Base-by-base conservation (phyloP, 2,113 vertebrate species). In the Isichthys henryi region DNA sequence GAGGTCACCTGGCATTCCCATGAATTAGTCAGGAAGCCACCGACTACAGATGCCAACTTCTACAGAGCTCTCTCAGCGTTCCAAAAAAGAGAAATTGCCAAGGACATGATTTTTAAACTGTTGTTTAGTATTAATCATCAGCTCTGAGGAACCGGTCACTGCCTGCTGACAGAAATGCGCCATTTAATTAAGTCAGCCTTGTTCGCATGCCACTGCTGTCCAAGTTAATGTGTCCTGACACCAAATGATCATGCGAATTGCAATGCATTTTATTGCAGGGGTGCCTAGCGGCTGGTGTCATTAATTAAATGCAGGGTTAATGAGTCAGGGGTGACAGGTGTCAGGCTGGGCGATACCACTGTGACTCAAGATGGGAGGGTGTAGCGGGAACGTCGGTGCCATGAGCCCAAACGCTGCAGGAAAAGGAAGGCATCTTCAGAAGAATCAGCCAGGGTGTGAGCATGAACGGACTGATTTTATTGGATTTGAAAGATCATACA, bases 291-390 rank as follows among this genome's bases (percentile, higher is more conserved):
- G 39, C 77, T 58, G 88, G 80, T 35, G 80, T 84, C 77, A 53
- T 48, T 84, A 89, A 89, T 89, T 89, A 89, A 85, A 85, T n/a
- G 77, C 52, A 48, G 88, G 88, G 80, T 89, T 62, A 83, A 84
- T 89, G 77, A 84, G 83, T 85, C 77, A 39, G 50, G 80, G 77
- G 77, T 56, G 80, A 85, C 80, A 84, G 80, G 88, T 85, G 80
- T 58, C 43, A 53, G 88, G 88, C n/a, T 17, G 52, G 80, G 77
- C 4, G 31, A 85, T 43, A 84, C 46, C 66, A 52, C 48, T 2
- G 70, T 48, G 70, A 88, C 39, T 39, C 48, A 17, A n/a, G 70
- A 39, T 7, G 31, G 17, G 88, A 70, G 45, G 66, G n/a, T 49
- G 70, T 7, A 45, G 9, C 9, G 70, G 31, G 17, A 31, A 48